A percentile compares a stretch with the other conserved stretches of the same genome.
Evolutionary conservation across 2,797 vertebrate species (phyloP).

Genomic region (Toxotes lorentzi): DNA sequence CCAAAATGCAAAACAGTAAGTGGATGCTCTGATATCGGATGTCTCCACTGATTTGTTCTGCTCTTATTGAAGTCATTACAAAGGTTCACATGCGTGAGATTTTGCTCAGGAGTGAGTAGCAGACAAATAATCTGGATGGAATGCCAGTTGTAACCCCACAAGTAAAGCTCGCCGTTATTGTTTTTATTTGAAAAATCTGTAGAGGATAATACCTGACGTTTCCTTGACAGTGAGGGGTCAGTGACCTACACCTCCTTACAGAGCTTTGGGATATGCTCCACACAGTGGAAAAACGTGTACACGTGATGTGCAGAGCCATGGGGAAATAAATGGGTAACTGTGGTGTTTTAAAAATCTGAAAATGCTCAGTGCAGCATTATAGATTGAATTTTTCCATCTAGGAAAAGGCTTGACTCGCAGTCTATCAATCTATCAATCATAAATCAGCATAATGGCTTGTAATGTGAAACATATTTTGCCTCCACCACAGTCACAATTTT

Average conservation of each 20-base stretch:
- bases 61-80: constrained; percentile 60
- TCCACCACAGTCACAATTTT: constrained; percentile 38
- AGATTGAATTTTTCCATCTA: constrained; percentile 49
- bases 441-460: constrained; percentile 69
- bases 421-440: constrained; percentile 73
- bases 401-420: constrained; percentile 49
- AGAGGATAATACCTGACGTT: constrained; percentile 54
- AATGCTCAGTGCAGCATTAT: constrained; percentile 23
- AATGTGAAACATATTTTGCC: constrained; percentile 68
- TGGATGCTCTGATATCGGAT: constrained; percentile 14
- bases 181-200: constrained; percentile 71
- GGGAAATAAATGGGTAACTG: constrained; percentile 46
- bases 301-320: constrained; percentile 26
- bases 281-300: constrained; percentile 54
- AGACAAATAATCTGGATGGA: constrained; percentile 67
- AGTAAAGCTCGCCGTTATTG: constrained; percentile 52
- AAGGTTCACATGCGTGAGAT: constrained; percentile 45
- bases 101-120: constrained; percentile 43
- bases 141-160: constrained; percentile 46
- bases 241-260: constrained; percentile 50
- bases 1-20: constrained; percentile 46
- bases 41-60: constrained; percentile 49
- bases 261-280: constrained; percentile 50
- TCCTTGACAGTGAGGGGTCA: constrained; percentile 58
- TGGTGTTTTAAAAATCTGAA: constrained; percentile 50